These are phyloP conservation scores for Brachionus plicatilis DNA, from an alignment of 1,140 invertebrate genomes.

Conservation along the genomic window DNA sequence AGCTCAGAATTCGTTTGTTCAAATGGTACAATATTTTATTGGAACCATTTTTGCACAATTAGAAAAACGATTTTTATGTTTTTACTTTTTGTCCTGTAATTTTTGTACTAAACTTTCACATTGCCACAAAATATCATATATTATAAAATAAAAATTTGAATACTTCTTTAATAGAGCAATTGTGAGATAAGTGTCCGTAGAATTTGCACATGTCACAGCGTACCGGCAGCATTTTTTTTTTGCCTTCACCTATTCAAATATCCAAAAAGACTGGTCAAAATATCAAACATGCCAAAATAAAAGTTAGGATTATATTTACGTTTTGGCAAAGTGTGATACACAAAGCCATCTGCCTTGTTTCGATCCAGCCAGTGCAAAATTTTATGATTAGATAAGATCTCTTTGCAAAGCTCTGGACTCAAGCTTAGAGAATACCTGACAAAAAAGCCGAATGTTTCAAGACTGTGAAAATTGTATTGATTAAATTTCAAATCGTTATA, in stretches of 20 bases:
- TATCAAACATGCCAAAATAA: neutral
- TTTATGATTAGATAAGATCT: conserved; percentile 35
- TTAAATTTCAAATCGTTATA: conserved; percentile 29
- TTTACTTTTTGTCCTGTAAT: too few species aligned
- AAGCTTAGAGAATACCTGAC: conserved; percentile 7
- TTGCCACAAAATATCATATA: too few species aligned
- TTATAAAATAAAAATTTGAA: neutral
- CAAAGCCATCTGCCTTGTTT: conserved; percentile 33
- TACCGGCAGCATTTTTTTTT: neutral
- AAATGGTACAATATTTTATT: too few species aligned
- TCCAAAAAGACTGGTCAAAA: neutral
- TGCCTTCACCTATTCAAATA: neutral
- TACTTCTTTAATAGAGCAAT: conserved; percentile 38
- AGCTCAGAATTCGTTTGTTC: too few species aligned
- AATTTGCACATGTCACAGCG: conserved; percentile 36
- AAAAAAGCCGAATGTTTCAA: conserved; percentile 37
- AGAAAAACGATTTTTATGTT: too few species aligned
- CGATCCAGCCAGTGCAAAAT: conserved; percentile 18
- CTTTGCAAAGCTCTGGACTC: neutral
- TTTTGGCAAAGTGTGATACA: conserved; percentile 12
- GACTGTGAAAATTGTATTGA: neutral
- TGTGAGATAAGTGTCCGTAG: conserved; percentile 38
- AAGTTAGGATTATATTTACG: neutral
- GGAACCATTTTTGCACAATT: too few species aligned
- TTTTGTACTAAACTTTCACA: too few species aligned